Evolutionary conservation across 2,888 invertebrate species (phyloP), one percentile per base, ranked within the genome.

Genomic region (Torymus tubicola): DNA sequence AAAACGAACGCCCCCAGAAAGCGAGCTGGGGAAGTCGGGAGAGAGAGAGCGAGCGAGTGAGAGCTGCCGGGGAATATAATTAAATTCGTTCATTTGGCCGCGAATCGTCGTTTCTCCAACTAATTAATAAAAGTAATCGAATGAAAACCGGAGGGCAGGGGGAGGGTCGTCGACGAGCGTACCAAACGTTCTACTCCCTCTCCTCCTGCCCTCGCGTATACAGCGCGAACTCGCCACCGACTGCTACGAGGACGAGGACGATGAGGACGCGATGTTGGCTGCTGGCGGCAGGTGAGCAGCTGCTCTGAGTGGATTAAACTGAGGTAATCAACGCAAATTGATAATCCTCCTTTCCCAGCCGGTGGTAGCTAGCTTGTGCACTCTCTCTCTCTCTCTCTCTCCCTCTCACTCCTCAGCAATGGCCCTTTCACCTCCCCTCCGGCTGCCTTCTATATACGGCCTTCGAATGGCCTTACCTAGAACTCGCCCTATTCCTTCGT

Each of bases 261-360:
- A 79, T 74, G 24, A 55, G 52, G 16, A 52, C 58, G 52, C 50
- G 55, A 61, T 31, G 68, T 50, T n/a, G 24, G 83, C 75, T 71
- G 83, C 65, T 70, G 65, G 85, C 85, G 85, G 84, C 87, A 88
- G 87, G 87, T 88, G 88, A 88, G 85, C 87, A 88, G 87, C 87
- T 87, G 86, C 86, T 86, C 86, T 87, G 86, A 88, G 88, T 88
- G 88, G 88, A 88, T 88, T 88, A 88, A 88, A 88, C 86, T 85
- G 86, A 86, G 87, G 87, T 87, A 87, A 88, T 88, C 88, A 88
- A 87, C 86, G 88, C 87, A 87, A 88, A 88, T 88, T 88, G 88
- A 88, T 88, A 88, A 88, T 88, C 87, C 87, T 86, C 87, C 87
- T 88, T 87, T 86, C 84, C 81, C 58, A 52, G 50, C 52, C n/a